Conservation (phyloP, 2,888 invertebrate species). For the Asteroscopus sphinx region DNA sequence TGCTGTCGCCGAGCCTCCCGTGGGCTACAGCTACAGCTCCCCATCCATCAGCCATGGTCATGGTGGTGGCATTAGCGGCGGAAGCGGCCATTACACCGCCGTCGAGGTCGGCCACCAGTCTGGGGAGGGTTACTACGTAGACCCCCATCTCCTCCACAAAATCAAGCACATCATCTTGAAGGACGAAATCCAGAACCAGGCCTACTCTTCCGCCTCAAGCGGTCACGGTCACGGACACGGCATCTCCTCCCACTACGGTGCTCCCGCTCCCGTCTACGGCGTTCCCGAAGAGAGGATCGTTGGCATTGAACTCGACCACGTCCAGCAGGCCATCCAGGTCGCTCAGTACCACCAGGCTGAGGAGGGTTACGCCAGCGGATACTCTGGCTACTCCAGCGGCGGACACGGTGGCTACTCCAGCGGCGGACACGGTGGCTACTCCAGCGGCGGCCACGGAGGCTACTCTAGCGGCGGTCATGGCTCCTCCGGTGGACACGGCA, state of each 20-base stretch:
- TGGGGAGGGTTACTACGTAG: slow-evolving; percentile 95
- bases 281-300: slow-evolving; percentile 92
- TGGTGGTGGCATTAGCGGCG: slow-evolving; percentile 90
- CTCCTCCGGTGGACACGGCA: slow-evolving; percentile 73
- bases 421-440: slow-evolving; percentile 80
- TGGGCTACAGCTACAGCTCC: slow-evolving; percentile 90
- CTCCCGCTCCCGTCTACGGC: slow-evolving; percentile 92
- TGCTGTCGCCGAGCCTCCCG: slow-evolving; percentile 94
- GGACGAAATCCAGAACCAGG: slow-evolving; percentile 92
- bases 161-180: slow-evolving; percentile 95
- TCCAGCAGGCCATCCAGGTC: slow-evolving; percentile 96
- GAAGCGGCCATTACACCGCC: slow-evolving; percentile 92
- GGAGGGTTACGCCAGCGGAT: slow-evolving; percentile 83
- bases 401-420: slow-evolving; percentile 81
- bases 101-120: slow-evolving; percentile 94
- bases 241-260: slow-evolving; percentile 92
- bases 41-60: slow-evolving; percentile 86
- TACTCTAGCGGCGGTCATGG: slow-evolving; percentile 59
- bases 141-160: slow-evolving; percentile 94
- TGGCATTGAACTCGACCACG: slow-evolving; percentile 95
- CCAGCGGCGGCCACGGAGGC: slow-evolving; percentile 68
- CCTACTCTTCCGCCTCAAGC: slow-evolving; percentile 82
- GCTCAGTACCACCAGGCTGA: slow-evolving; percentile 95
- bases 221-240: slow-evolving; percentile 77
- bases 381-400: slow-evolving; percentile 78